These are phyloP conservation scores for Ischnura elegans DNA, from an alignment of 2,888 invertebrate genomes.

Conservation along the genomic window DNA sequence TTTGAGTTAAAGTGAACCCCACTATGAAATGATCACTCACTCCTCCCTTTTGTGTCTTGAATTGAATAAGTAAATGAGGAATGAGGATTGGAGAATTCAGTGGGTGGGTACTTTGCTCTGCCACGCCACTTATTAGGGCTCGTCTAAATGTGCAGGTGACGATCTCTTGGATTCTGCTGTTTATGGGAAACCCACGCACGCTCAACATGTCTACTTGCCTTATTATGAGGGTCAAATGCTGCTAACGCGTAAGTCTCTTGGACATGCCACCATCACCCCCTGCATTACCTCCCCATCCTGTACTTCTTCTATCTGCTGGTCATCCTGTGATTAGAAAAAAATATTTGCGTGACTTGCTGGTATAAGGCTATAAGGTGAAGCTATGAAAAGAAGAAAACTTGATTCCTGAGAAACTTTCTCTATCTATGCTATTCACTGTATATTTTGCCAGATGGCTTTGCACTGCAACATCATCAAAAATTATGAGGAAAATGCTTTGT, in stretches of 20 bases:
- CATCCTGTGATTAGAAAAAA: conserved; percentile 32
- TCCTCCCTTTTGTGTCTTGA: conserved; percentile 33
- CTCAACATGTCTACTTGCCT: conserved; percentile 90
- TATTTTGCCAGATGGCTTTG: conserved; percentile 16
- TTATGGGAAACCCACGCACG: conserved; percentile 86
- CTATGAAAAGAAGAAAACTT: conserved; percentile 31
- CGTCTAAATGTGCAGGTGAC: conserved; percentile 76
- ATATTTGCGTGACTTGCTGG: not conserved
- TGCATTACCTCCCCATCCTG: conserved; percentile 40
- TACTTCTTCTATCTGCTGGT: conserved; percentile 73
- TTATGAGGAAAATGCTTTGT: not conserved
- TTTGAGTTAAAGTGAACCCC: conserved; percentile 46
- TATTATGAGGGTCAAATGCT: conserved; percentile 89
- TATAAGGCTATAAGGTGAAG: not conserved
- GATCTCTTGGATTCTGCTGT: conserved; percentile 81
- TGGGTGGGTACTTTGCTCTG: conserved; percentile 52
- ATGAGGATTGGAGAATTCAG: conserved; percentile 54
- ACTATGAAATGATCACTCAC: conserved; percentile 49
- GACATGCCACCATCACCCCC: conserved; percentile 57
- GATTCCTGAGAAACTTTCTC: not conserved
- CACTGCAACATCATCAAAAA: not conserved
- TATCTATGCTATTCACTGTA: not conserved
- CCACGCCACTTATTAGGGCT: conserved; percentile 62
- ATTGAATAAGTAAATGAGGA: conserved; percentile 62
- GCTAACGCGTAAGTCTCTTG: conserved; percentile 86